Evolutionary conservation across 2,797 vertebrate species (phyloP), one percentile per base, ranked within the genome.

Genomic region (Rhincodon typus): DNA sequence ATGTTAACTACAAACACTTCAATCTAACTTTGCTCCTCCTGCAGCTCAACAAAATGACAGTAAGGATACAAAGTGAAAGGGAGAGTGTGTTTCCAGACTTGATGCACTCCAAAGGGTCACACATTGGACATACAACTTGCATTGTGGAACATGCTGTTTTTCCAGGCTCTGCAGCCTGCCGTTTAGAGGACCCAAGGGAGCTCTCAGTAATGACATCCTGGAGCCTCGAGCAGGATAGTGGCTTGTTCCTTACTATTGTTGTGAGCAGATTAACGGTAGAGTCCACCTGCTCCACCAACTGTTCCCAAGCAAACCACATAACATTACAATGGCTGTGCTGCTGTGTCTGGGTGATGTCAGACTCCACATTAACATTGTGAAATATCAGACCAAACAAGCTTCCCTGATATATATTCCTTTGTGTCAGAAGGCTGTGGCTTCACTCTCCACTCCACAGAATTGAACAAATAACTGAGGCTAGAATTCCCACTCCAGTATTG

Each of bases 241-340:
- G 57, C 57, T 91, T 30, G 53, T 66, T 91, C 66, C 88, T 66
- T 21, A 34, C 53, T 84, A 46, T 84, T 66, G 88, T 91, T 91
- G 57, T 66, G 30, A 91, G 30, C 57, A n/a, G 88, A 91, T 91
- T 91, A 91, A 66, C 57, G n/a, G 19, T 1, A 66, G 53, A 91
- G 88, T 34, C 88, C 88, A 91, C 53, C 88, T 91, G 88, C 88
- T 66, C 53, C 88, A 91, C 88, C 88, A 66, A 66, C 88, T 91
- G 88, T 91, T 91, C 88, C 88, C 88, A 91, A 12, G 17, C 50
- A 66, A 91, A 66, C 30, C n/a, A 57, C 50, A n/a, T n/a, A n/a
- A 66, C 27, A 66, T 91, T 66, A 66, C 30, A 34, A 1, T 46
- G 21, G 7, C 38, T 1, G 25, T 21, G 57, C 19, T 66, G 19